Conservation (phyloP, 2,113 vertebrate species). For the Salvator merianae region DNA sequence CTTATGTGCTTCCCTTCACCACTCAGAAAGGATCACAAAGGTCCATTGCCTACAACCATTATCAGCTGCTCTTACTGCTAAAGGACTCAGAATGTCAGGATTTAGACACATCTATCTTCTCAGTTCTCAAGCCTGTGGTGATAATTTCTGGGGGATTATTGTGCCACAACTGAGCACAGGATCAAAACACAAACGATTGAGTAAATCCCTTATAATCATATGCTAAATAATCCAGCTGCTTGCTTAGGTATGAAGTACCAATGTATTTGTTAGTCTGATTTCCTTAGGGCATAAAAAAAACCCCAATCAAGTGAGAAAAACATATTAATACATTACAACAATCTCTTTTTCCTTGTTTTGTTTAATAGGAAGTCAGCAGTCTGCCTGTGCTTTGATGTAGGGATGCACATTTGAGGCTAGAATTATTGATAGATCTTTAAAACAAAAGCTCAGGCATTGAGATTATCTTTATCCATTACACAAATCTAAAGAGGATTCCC, state of each 20-base stretch:
- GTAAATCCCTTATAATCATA: not conserved
- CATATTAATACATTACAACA: accelerated
- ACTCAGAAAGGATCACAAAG: not conserved
- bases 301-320: constrained; percentile 13
- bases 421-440: constrained; percentile 30
- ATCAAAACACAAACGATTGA: not conserved
- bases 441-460: not conserved
- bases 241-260: accelerated
- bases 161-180: not conserved
- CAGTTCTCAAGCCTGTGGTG: not conserved
- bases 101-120: not conserved
- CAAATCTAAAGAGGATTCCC: not conserved
- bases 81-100: not conserved
- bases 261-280: constrained; percentile 28
- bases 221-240: not conserved
- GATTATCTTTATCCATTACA: not conserved
- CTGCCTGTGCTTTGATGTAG: constrained; percentile 55
- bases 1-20: not conserved
- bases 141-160: not conserved
- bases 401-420: constrained; percentile 29
- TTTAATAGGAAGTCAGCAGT: constrained; percentile 48
- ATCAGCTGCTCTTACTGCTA: not conserved
- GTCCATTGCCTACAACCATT: not conserved
- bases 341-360: constrained; percentile 50
- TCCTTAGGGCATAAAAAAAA: constrained; percentile 37